phyloP scores from a whole-genome alignment of 2,797 vertebrate genomes.

The Anableps anableps region DNA sequence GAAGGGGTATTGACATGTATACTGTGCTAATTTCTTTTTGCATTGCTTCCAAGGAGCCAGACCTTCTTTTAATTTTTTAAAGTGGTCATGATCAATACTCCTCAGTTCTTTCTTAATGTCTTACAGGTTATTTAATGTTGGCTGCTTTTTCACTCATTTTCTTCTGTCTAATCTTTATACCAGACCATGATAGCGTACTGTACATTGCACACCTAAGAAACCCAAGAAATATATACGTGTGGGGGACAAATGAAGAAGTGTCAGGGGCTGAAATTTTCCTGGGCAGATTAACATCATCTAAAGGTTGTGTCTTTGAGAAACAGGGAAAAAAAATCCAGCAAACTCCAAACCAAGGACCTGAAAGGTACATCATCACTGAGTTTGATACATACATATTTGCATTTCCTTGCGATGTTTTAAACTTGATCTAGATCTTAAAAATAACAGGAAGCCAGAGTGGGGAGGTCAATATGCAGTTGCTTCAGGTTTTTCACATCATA shows the following conservation, averaged over 20 bases:
- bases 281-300: neutral
- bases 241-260: neutral
- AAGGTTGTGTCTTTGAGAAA: neutral
- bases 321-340: neutral
- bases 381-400: neutral
- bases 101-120: neutral
- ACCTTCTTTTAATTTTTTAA: neutral
- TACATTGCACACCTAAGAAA: neutral
- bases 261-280: neutral
- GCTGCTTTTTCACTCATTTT: neutral
- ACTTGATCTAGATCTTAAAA: neutral
- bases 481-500: neutral
- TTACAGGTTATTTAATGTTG: neutral
- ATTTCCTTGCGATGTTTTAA: neutral
- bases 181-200: neutral
- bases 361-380: neutral
- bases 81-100: neutral
- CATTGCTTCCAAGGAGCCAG: neutral
- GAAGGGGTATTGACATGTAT: neutral
- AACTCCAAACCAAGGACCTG: neutral
- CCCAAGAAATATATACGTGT: neutral
- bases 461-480: too few species aligned
- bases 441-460: neutral
- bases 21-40: neutral
- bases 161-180: neutral